These are phyloP conservation scores for Villa cingulata DNA, from an alignment of 2,888 invertebrate species.

Conservation along the genomic window DNA sequence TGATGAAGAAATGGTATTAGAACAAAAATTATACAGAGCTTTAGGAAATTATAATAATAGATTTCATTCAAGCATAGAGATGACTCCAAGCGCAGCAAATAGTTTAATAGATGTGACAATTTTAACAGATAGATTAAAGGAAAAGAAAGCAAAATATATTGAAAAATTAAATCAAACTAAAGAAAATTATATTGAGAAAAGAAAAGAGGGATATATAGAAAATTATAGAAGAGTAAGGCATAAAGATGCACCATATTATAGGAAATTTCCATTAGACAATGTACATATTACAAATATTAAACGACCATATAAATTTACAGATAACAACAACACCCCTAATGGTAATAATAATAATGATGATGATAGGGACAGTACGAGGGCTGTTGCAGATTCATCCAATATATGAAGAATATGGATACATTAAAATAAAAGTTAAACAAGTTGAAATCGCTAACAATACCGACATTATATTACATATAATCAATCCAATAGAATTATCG, in stretches of 20 bases:
- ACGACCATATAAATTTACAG: background rate
- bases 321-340: too few species aligned
- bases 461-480: conserved; percentile 8
- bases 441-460: conserved; percentile 8
- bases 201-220: too few species aligned
- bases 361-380: too few species aligned
- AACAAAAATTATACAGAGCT: too few species aligned
- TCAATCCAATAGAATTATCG: conserved; percentile 9
- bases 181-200: too few species aligned
- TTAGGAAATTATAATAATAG: background rate
- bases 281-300: background rate
- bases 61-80: background rate
- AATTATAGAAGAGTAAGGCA: background rate
- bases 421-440: conserved; percentile 6
- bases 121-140: background rate
- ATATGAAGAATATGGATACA: background rate
- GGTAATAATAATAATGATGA: too few species aligned
- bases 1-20: conserved; percentile 6
- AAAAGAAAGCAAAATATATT: too few species aligned
- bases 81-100: background rate
- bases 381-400: too few species aligned
- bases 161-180: background rate
- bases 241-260: background rate
- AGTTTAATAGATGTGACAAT: background rate
- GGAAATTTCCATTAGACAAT: background rate